Conservation (phyloP, 30 jellyfish, hydroid and myxozoan genomes). For the Aurelia coerulea region DNA sequence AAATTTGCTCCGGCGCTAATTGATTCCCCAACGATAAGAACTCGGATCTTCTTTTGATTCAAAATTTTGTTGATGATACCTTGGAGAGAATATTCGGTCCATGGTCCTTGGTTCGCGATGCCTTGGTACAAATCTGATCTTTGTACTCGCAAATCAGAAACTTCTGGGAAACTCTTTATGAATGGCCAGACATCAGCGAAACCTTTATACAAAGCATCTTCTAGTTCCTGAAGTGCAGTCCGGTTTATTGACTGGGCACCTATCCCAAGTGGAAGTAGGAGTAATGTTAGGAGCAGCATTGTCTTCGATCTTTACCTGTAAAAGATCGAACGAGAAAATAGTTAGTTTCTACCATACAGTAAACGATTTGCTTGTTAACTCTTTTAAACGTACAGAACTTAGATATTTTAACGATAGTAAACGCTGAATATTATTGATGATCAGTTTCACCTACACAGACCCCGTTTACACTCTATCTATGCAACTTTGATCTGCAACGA, state of each 20-base stretch:
- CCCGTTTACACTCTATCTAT: too few species aligned
- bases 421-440: too few species aligned
- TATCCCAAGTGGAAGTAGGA: neutral
- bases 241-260: neutral
- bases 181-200: conserved; percentile 85
- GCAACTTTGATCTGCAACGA: too few species aligned
- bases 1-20: conserved; percentile 92
- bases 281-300: neutral
- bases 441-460: too few species aligned
- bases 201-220: conserved; percentile 55
- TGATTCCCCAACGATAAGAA: conserved; percentile 85
- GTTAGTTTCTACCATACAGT: too few species aligned
- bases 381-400: too few species aligned
- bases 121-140: conserved; percentile 68
- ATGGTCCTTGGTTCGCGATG: conserved; percentile 67
- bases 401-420: too few species aligned
- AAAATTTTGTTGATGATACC: conserved; percentile 65
- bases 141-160: conserved; percentile 52
- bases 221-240: conserved; percentile 18
- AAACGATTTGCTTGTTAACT: too few species aligned
- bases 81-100: conserved; percentile 71
- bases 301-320: neutral
- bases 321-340: too few species aligned
- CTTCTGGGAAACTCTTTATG: conserved; percentile 39
- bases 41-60: conserved; percentile 49